A percentile compares a stretch with the other conserved stretches of the same genome.
Conservation (phyloP, 2,888 invertebrate genomes). For the Chymomyza caudatula region DNA sequence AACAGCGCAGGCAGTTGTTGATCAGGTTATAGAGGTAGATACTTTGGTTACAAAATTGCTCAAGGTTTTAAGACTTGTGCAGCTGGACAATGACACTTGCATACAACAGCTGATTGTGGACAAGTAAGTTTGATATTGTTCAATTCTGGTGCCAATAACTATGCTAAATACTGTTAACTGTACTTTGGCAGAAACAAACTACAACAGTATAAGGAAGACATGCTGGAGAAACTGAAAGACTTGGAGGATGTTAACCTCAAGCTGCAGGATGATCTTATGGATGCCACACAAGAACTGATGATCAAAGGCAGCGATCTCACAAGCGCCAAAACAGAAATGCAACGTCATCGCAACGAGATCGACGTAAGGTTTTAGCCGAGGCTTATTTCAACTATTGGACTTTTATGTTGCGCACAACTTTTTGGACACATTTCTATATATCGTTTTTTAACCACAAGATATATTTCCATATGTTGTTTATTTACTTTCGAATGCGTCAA, state of each 20-base stretch:
- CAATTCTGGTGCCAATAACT: not conserved
- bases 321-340: slow-evolving; percentile 79
- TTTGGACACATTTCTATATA: slow-evolving; percentile 70
- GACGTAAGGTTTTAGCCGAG: slow-evolving; percentile 79
- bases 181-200: slow-evolving; percentile 74
- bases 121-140: slow-evolving; percentile 78
- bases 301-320: slow-evolving; percentile 80
- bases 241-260: slow-evolving; percentile 80
- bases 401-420: slow-evolving; percentile 46
- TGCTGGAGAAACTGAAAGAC: slow-evolving; percentile 79
- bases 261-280: slow-evolving; percentile 80
- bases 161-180: not conserved
- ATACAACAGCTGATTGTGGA: slow-evolving; percentile 83
- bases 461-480: slow-evolving; percentile 55
- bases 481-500: not conserved
- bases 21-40: slow-evolving; percentile 87
- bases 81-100: slow-evolving; percentile 84
- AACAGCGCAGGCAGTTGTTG: slow-evolving; percentile 82
- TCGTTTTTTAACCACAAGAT: slow-evolving; percentile 53
- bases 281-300: slow-evolving; percentile 79
- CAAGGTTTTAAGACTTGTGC: slow-evolving; percentile 85
- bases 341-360: slow-evolving; percentile 80
- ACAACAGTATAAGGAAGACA: slow-evolving; percentile 78
- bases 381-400: slow-evolving; percentile 22
- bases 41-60: slow-evolving; percentile 86